phyloP scores from a whole-genome alignment of 1,140 invertebrate species.

The Globodera rostochiensis region DNA sequence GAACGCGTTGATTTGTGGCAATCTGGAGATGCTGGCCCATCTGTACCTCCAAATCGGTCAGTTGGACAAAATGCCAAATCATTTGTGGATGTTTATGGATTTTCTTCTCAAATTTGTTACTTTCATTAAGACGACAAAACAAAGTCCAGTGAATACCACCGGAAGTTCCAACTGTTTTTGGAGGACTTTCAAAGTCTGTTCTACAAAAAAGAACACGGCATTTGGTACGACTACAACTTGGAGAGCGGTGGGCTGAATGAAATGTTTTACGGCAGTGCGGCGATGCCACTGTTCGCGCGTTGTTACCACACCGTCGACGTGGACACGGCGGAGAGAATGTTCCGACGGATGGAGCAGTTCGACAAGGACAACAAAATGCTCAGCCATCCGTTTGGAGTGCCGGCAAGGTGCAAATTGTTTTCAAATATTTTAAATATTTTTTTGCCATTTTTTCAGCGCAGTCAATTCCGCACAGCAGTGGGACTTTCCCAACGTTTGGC shows the following conservation, averaged over 20 bases:
- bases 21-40: neutral
- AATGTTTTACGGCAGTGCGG: constrained; percentile 12
- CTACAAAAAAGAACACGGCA: neutral
- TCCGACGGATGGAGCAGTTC: neutral
- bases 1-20: neutral
- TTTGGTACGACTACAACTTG: constrained; percentile 24
- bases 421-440: neutral
- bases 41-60: neutral
- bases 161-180: neutral
- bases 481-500: neutral
- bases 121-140: neutral
- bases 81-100: no score
- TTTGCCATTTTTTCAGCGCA: neutral
- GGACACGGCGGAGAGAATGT: neutral
- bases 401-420: neutral
- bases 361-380: neutral
- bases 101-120: neutral
- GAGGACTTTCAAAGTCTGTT: neutral
- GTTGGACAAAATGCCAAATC: no score
- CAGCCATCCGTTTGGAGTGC: neutral
- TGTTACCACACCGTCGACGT: neutral
- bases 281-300: constrained; percentile 28
- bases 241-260: neutral
- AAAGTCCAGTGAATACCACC: neutral
- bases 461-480: neutral